Evolutionary conservation across 2,113 vertebrate genomes (phyloP).

Genomic region (Elephantulus edwardii): DNA sequence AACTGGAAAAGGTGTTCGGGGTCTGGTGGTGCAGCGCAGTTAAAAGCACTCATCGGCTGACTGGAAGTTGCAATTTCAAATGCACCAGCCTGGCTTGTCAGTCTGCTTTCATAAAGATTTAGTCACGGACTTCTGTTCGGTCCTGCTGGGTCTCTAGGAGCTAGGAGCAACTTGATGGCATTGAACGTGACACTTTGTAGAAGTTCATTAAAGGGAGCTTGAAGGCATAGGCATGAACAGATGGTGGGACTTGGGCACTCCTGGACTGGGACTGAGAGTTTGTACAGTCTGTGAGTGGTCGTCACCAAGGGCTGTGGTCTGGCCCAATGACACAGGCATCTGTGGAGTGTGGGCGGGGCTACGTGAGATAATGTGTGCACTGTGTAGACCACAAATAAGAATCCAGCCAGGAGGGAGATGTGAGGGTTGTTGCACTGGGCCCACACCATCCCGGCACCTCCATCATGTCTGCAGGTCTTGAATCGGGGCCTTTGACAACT

Average conservation of each 20-base stretch:
- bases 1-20: neutral
- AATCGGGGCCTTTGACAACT: neutral
- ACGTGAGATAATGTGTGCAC: accelerated
- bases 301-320: neutral
- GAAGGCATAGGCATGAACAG: neutral
- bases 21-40: too few relatives aligned
- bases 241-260: neutral
- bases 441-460: neutral
- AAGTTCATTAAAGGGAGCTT: neutral
- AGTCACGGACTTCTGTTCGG: too few relatives aligned
- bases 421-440: neutral
- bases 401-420: neutral
- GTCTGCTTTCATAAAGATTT: too few relatives aligned
- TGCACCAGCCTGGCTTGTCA: too few relatives aligned
- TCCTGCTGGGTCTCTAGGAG: too few relatives aligned
- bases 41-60: too few relatives aligned
- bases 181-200: neutral
- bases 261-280: neutral
- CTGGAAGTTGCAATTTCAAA: too few relatives aligned
- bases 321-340: neutral
- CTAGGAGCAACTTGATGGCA: too few relatives aligned
- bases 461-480: neutral
- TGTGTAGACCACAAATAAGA: accelerated
- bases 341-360: neutral
- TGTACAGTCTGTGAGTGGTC: neutral